Evolutionary conservation across 30 jellyfish, hydroid and myxozoan genomes (phyloP).

Genomic region (Chrysaora quinquecirrha): DNA sequence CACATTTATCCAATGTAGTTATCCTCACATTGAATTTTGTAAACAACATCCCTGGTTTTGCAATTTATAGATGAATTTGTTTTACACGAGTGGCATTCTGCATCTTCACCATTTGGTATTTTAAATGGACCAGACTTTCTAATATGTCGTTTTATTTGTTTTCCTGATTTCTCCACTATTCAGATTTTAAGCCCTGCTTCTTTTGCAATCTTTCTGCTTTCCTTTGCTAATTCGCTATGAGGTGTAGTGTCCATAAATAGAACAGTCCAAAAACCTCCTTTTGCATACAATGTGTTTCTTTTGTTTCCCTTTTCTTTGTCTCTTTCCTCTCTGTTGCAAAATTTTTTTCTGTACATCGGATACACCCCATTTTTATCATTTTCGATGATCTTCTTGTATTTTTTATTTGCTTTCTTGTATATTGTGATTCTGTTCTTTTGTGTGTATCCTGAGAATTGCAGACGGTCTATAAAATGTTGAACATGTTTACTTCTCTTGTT

Average conservation of each 20-base stretch:
- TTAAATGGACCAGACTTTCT: not conserved
- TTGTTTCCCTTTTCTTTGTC: not conserved
- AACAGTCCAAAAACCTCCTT: not conserved
- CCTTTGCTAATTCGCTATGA: not conserved
- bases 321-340: not conserved
- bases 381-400: not conserved
- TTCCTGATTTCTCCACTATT: not conserved
- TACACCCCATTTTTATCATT: not conserved
- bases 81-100: not conserved
- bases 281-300: not conserved
- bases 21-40: not conserved
- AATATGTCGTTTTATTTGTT: not conserved
- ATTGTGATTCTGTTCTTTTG: not conserved
- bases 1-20: not conserved
- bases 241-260: not conserved
- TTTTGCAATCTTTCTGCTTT: not conserved
- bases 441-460: not conserved
- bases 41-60: not conserved
- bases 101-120: not conserved
- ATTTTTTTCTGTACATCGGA: slow-evolving; percentile 5
- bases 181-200: not conserved
- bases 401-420: not conserved
- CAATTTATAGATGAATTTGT: not conserved
- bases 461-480: not conserved
- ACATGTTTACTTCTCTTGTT: not conserved